These are phyloP conservation scores for Pherbina coryleti DNA, from an alignment of 2,888 invertebrate genomes.

Conservation along the genomic window DNA sequence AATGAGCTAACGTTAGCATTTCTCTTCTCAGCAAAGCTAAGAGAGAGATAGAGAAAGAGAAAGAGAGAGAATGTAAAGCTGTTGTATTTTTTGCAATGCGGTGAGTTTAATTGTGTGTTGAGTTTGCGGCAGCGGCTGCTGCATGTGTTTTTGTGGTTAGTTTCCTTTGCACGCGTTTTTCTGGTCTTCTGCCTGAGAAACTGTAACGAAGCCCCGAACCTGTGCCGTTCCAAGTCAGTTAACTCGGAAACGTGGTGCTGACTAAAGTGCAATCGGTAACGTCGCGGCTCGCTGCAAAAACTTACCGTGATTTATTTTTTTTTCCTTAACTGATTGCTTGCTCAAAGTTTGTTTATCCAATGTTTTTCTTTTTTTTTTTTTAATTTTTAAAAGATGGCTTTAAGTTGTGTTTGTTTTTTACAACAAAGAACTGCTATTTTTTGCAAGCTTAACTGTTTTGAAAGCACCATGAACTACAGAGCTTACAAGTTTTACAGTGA, in stretches of 20 bases:
- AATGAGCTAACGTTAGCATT: not conserved
- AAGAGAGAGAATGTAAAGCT: not conserved
- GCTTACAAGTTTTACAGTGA: too few species aligned
- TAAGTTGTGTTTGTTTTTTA: too few species aligned
- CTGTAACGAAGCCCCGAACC: slow-evolving; percentile 36
- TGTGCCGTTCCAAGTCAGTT: slow-evolving; percentile 64
- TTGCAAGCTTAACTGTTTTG: too few species aligned
- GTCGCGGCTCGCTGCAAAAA: slow-evolving; percentile 50
- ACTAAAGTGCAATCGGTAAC: slow-evolving; percentile 59
- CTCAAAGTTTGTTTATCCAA: too few species aligned
- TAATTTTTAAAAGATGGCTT: too few species aligned
- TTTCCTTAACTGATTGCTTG: too few species aligned
- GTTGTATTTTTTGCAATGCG: not conserved
- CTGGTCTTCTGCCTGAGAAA: not conserved
- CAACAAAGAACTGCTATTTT: too few species aligned
- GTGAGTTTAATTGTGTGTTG: not conserved
- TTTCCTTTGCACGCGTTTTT: not conserved
- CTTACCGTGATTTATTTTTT: too few species aligned
- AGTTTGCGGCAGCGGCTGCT: not conserved
- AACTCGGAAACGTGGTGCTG: slow-evolving; percentile 69
- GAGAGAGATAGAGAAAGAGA: not conserved
- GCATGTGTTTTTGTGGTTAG: slow-evolving; percentile 3
- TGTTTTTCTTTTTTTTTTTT: too few species aligned
- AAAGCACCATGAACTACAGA: too few species aligned
- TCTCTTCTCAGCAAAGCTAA: not conserved